Percentiles rank a stretch among this genome's conserved stretches.
Evolutionary conservation across 2,113 vertebrate genomes (phyloP).

Genomic region (Picathartes gymnocephalus): DNA sequence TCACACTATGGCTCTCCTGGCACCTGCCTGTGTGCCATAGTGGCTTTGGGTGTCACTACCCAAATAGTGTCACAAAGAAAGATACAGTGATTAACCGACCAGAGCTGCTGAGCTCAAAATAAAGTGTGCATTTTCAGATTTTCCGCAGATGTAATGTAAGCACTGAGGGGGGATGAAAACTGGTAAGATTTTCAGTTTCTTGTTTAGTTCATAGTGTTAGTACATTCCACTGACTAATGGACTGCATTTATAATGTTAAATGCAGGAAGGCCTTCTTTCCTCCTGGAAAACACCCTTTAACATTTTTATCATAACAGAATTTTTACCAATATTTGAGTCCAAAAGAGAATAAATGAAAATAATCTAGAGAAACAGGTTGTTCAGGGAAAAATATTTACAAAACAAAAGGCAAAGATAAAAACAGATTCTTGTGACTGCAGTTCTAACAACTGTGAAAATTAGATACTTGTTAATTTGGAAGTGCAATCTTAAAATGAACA

Average conservation of each 20-base stretch:
- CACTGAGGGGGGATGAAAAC: neutral
- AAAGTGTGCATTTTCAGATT: neutral
- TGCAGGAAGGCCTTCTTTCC: neutral
- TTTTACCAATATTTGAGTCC: neutral
- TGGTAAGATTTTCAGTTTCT: neutral
- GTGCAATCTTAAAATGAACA: neutral
- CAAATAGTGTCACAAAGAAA: neutral
- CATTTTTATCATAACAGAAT: neutral
- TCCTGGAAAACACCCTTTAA: neutral
- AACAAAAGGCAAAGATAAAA: neutral
- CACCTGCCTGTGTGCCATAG: fast-evolving
- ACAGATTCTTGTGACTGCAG: neutral
- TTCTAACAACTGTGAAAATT: neutral
- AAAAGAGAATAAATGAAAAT: neutral
- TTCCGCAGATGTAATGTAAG: neutral
- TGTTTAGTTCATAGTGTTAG: neutral
- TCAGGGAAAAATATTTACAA: neutral
- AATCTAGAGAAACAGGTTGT: neutral
- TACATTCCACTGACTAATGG: neutral
- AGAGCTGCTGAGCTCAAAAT: neutral
- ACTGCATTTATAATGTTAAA: neutral
- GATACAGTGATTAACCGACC: fast-evolving
- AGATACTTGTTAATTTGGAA: neutral
- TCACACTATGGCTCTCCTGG: neutral
- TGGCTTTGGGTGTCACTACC: neutral